These are phyloP conservation scores for Hyles lineata DNA, from an alignment of 2,888 invertebrate genomes.

Conservation along the genomic window DNA sequence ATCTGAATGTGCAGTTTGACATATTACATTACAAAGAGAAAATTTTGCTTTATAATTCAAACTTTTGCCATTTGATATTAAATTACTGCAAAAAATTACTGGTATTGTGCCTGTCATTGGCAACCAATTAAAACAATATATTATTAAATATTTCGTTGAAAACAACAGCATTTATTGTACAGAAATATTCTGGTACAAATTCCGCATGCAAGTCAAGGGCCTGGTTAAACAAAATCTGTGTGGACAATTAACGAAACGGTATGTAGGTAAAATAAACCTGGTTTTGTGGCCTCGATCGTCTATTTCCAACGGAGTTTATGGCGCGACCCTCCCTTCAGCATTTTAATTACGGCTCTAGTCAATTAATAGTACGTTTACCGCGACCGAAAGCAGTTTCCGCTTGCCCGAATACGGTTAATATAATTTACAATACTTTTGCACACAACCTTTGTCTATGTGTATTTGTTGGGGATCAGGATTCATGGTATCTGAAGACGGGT, in stretches of 20 bases:
- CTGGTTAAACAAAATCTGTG: constrained; percentile 37
- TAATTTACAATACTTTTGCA: constrained; percentile 18
- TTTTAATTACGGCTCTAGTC: constrained; percentile 52
- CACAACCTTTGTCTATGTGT: background rate
- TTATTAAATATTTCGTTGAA: too few relatives aligned
- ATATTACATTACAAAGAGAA: too few relatives aligned
- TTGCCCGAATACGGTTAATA: constrained; percentile 14
- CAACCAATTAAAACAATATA: too few relatives aligned
- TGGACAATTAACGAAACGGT: constrained; percentile 42
- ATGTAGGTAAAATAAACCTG: constrained; percentile 47
- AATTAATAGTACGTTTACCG: constrained; percentile 42
- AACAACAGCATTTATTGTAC: too few relatives aligned
- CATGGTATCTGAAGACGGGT: background rate
- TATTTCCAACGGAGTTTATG: constrained; percentile 44
- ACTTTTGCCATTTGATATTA: too few relatives aligned
- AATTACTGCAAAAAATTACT: too few relatives aligned
- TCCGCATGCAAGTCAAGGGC: background rate
- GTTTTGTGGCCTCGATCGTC: constrained; percentile 46
- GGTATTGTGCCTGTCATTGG: too few relatives aligned
- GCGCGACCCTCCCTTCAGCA: constrained; percentile 41
- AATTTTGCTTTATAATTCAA: too few relatives aligned
- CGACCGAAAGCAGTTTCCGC: constrained; percentile 18
- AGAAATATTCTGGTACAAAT: background rate
- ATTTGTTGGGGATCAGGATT: background rate
- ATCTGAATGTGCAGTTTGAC: too few relatives aligned